Evolutionary conservation across 2,888 invertebrate genomes (phyloP).

Genomic region (Myopa testacea): DNA sequence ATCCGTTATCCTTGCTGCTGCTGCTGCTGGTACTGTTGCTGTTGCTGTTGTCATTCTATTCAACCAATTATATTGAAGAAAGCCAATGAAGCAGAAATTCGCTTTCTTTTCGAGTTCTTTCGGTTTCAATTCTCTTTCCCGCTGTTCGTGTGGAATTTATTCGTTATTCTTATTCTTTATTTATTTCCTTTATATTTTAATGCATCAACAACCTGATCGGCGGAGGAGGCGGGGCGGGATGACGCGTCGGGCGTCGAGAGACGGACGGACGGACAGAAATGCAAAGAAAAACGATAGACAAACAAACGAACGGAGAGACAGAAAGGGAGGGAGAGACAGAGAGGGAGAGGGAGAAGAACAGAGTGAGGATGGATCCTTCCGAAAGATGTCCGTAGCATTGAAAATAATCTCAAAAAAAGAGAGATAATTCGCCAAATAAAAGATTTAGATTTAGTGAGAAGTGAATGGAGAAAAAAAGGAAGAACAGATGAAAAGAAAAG

Average conservation of each 20-base stretch:
- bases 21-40: neutral
- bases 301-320: neutral
- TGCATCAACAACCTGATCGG: slow-evolving; percentile 32
- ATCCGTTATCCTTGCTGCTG: neutral
- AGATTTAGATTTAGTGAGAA: neutral
- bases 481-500: neutral
- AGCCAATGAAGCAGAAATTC: slow-evolving; percentile 39
- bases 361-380: neutral
- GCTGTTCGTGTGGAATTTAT: slow-evolving; percentile 29
- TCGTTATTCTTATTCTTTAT: slow-evolving; percentile 6
- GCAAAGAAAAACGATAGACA: neutral
- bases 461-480: neutral
- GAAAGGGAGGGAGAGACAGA: neutral
- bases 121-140: slow-evolving; percentile 34
- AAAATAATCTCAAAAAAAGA: neutral
- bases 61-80: slow-evolving; percentile 38
- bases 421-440: slow-evolving; percentile 22
- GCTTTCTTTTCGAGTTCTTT: slow-evolving; percentile 34
- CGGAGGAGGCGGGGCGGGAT: neutral
- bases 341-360: neutral
- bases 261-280: neutral
- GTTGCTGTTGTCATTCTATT: slow-evolving; percentile 19
- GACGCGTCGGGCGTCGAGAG: neutral
- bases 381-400: slow-evolving; percentile 4
- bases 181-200: slow-evolving; percentile 3